Conservation (phyloP, 2,888 invertebrate genomes). For the Zelleria hepariella region DNA sequence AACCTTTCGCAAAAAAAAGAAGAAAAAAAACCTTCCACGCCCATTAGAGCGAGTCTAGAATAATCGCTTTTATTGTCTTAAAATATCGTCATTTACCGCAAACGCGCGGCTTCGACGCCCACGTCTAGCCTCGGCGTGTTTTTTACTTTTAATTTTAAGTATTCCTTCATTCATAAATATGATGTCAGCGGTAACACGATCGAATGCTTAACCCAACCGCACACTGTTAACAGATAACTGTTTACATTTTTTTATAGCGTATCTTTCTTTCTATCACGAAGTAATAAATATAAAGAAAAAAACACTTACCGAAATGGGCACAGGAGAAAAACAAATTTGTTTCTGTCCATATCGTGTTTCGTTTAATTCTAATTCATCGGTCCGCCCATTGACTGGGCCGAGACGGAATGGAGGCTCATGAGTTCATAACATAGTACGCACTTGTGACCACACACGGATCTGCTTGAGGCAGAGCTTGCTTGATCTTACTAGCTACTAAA, state of each 20-base stretch:
- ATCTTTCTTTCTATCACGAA: not conserved
- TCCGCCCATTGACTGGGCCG: constrained; percentile 43
- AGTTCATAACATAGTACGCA: constrained; percentile 62
- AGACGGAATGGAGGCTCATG: constrained; percentile 36
- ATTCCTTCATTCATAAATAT: not conserved
- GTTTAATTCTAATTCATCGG: constrained; percentile 42
- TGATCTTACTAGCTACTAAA: not conserved
- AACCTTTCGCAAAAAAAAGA: constrained; percentile 35
- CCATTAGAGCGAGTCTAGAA: constrained; percentile 2
- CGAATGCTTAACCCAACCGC: not conserved
- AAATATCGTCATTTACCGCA: not conserved
- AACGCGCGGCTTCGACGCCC: constrained; percentile 6
- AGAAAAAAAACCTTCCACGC: constrained; percentile 2
- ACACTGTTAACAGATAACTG: not conserved
- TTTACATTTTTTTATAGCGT: not conserved
- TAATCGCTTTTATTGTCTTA: constrained; percentile 3
- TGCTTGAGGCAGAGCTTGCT: not conserved
- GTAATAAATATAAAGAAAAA: not conserved
- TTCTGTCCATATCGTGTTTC: constrained; percentile 24
- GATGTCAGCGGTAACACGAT: not conserved
- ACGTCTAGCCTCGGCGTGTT: constrained; percentile 2
- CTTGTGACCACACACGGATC: not conserved
- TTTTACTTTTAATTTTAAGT: not conserved
- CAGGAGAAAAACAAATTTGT: not conserved
- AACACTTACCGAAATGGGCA: not conserved